Conservation (phyloP, 2,888 invertebrate species). For the Morpho helenor region DNA sequence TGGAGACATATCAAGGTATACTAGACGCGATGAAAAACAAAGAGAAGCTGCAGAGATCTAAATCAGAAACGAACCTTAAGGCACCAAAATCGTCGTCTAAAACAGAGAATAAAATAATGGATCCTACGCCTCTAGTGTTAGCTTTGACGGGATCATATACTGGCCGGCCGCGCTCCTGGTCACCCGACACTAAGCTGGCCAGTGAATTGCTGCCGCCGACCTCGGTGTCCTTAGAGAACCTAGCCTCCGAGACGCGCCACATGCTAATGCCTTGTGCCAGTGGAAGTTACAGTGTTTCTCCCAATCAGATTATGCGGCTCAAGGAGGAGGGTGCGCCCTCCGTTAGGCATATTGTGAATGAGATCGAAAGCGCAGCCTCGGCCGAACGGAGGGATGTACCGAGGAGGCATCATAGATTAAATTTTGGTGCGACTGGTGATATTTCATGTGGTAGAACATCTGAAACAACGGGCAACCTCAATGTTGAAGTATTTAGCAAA, state of each 20-base stretch:
- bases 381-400: constrained; percentile 39
- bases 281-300: constrained; percentile 93
- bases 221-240: constrained; percentile 84
- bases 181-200: constrained; percentile 81
- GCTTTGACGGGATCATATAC: constrained; percentile 67
- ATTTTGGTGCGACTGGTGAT: constrained; percentile 40
- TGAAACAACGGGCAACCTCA: too few relatives aligned
- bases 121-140: constrained; percentile 81
- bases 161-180: constrained; percentile 85
- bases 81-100: constrained; percentile 81
- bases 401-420: constrained; percentile 47
- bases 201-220: constrained; percentile 80
- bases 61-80: constrained; percentile 94
- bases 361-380: constrained; percentile 80
- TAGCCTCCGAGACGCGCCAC: constrained; percentile 84
- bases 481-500: constrained; percentile 2
- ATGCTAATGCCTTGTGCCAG: constrained; percentile 91
- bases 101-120: constrained; percentile 77
- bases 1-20: constrained; percentile 97
- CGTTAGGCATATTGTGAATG: constrained; percentile 85
- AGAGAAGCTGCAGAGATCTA: constrained; percentile 94
- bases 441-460: too few relatives aligned
- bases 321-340: constrained; percentile 80
- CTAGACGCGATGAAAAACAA: constrained; percentile 97
- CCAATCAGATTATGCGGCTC: constrained; percentile 92